Evolutionary conservation across 2,113 vertebrate species (phyloP).

Genomic region (Notarius quadriscutis): DNA sequence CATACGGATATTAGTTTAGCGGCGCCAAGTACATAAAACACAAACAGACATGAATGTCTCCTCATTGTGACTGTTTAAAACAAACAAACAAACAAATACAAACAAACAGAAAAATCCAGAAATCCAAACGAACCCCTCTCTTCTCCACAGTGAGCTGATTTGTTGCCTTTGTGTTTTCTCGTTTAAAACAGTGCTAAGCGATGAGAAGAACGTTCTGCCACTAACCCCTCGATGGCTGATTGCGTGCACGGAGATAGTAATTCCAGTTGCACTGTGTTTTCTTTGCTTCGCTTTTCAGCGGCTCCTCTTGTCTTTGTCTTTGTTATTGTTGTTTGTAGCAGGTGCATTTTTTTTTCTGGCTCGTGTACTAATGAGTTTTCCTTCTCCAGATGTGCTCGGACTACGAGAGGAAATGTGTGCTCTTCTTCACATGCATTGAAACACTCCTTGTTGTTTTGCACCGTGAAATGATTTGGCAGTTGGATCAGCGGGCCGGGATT

Average conservation of each 20-base stretch:
- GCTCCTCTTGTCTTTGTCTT: slow-evolving; percentile 27
- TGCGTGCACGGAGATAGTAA: slow-evolving; percentile 33
- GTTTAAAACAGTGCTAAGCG: not conserved
- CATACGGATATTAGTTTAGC: not conserved
- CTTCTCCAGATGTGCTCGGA: slow-evolving; percentile 48
- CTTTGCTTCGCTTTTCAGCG: slow-evolving; percentile 40
- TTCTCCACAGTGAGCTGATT: slow-evolving; percentile 23
- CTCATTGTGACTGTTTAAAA: slow-evolving; percentile 17
- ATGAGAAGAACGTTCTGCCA: slow-evolving; percentile 29
- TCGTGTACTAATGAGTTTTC: slow-evolving; percentile 56
- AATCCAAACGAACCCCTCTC: slow-evolving; percentile 14
- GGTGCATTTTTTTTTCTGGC: slow-evolving; percentile 8
- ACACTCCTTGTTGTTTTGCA: slow-evolving; percentile 42
- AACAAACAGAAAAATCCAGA: slow-evolving; percentile 1
- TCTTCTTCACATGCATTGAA: slow-evolving; percentile 24
- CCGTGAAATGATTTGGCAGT: slow-evolving; percentile 56
- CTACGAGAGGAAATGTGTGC: slow-evolving; percentile 8
- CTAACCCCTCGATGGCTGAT: slow-evolving; percentile 18
- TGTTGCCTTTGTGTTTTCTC: slow-evolving; percentile 28
- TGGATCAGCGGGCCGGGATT: slow-evolving; percentile 38
- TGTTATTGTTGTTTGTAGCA: slow-evolving; percentile 38
- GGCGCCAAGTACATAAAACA: not conserved
- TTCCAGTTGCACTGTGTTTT: slow-evolving; percentile 25
- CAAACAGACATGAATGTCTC: not conserved
- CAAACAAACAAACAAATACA: not conserved